Evolutionary conservation across 2,113 vertebrate species (phyloP), one percentile per base, ranked within the genome.

Genomic region (Barbus barbus): DNA sequence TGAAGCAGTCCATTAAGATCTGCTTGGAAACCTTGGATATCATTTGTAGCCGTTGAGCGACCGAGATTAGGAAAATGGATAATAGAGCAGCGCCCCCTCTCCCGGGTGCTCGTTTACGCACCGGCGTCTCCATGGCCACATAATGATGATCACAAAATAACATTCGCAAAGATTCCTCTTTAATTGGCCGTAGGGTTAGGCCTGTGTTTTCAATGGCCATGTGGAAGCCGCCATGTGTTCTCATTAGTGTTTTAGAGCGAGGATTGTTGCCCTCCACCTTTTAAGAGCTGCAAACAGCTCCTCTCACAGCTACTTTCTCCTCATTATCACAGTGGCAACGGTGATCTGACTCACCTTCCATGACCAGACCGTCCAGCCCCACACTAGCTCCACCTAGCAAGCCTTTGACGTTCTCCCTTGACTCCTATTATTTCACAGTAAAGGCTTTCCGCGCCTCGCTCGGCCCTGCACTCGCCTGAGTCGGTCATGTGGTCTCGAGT

Each of bases 321-420:
- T 88, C 87, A 88, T 89, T 86, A 89, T 87, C 81, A 85, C 72
- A 81, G 83, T 73, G 71, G 87, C 77, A 60, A 71, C 61, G 5
- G 14, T 73, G 82, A 80, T 83, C 75, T 86, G 85, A 88, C 69
- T 89, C 83, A 86, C 85, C 63, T 75, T 58, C 22, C 51, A 24
- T 51, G 26, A 76, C 33, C 63, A 44, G 65, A 65, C 63, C 46
- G 24, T 81, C 69, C 78, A 51, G 60, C 36, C 53, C 11, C 60
- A 38, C 88, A 44, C 51, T 44, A 67, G 51, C 75, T 44, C 76
- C 78, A 28, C 41, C 38, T 38, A n/a, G 28, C 77, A 81, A 85
- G 51, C n/a, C 38, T 72, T 80, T 84, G 77, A 44, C 77, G 31
- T 84, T 22, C 38, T 77, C 63, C 65, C 16, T 56, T 74, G 72